These are phyloP conservation scores for Oophaga sylvatica DNA, from an alignment of 2,797 vertebrate genomes.

Conservation along the genomic window DNA sequence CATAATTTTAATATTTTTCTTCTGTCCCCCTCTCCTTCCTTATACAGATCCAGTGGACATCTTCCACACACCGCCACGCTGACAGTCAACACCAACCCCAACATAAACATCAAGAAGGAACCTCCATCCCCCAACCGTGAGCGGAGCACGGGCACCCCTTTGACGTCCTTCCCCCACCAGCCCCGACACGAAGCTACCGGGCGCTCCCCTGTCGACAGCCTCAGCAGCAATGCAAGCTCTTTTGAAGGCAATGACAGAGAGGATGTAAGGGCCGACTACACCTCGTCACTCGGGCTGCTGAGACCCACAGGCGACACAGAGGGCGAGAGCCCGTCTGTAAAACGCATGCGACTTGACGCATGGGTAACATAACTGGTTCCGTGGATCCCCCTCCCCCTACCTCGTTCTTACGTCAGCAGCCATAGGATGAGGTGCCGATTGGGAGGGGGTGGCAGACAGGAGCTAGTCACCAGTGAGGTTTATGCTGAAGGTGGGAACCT, in stretches of 20 bases:
- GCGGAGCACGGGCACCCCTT: constrained; percentile 82
- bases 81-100: constrained; percentile 91
- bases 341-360: constrained; percentile 91
- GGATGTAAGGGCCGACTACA: constrained; percentile 82
- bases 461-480: constrained; percentile 48
- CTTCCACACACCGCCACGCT: constrained; percentile 84
- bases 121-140: constrained; percentile 92
- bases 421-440: constrained; percentile 16
- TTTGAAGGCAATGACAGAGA: constrained; percentile 92
- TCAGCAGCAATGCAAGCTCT: constrained; percentile 93
- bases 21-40: neutral
- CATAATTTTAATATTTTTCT: neutral
- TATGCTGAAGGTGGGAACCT: constrained; percentile 61
- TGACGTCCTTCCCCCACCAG: constrained; percentile 80
- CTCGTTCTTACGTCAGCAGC: constrained; percentile 47
- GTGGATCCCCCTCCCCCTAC: constrained; percentile 27
- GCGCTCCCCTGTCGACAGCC: constrained; percentile 89
- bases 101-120: constrained; percentile 95
- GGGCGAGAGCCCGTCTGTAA: constrained; percentile 86
- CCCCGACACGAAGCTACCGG: constrained; percentile 77
- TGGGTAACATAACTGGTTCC: constrained; percentile 87
- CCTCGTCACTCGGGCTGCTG: constrained; percentile 82
- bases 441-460: constrained; percentile 6
- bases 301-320: constrained; percentile 82
- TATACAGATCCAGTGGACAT: constrained; percentile 84